Percentiles rank a stretch among this genome's conserved stretches.
These are phyloP conservation scores for Anoplolepis gracilipes DNA, from an alignment of 1,140 invertebrate species.

Conservation along the genomic window DNA sequence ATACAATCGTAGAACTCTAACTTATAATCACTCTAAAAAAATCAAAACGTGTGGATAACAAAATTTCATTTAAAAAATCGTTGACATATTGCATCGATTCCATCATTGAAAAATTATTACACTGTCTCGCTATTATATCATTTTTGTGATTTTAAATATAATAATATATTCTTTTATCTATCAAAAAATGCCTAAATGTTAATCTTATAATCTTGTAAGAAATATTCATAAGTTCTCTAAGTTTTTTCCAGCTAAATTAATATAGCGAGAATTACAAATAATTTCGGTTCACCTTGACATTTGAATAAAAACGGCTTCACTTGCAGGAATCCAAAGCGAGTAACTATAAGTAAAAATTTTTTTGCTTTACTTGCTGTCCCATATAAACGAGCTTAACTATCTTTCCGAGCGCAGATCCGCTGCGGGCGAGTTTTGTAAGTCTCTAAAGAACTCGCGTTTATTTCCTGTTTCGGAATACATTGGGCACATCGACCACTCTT, in stretches of 20 bases:
- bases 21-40: neutral
- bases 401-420: constrained; percentile 1
- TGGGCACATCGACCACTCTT: constrained; percentile 21
- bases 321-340: constrained; percentile 34
- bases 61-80: neutral
- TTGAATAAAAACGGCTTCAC: constrained; percentile 30
- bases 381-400: constrained; percentile 20
- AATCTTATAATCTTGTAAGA: neutral
- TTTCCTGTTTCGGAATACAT: constrained; percentile 41
- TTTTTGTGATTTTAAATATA: neutral
- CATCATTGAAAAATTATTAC: neutral
- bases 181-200: neutral
- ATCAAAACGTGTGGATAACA: neutral
- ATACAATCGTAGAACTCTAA: neutral
- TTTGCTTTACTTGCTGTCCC: neutral
- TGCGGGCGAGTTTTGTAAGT: constrained; percentile 12
- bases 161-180: too few relatives aligned
- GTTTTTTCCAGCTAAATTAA: neutral
- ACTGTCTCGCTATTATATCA: neutral
- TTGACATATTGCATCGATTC: too few relatives aligned
- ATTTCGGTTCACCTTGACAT: neutral
- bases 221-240: neutral
- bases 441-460: constrained; percentile 60
- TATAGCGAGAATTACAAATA: neutral
- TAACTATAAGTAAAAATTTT: constrained; percentile 44